phyloP scores from a whole-genome alignment of 1,140 invertebrate genomes.

The Cryptotermes secundus region DNA sequence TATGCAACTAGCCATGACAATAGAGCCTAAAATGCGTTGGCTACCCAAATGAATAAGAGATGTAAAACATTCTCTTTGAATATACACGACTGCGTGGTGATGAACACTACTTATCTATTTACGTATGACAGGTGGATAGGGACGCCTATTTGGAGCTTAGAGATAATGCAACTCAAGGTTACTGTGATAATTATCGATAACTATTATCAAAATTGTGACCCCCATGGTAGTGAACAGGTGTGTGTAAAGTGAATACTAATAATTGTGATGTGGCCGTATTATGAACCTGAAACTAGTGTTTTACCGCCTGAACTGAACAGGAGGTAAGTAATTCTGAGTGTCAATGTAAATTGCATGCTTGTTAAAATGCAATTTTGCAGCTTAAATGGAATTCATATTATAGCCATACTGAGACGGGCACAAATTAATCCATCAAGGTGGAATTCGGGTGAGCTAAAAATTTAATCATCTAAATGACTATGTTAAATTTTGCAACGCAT shows the following conservation, averaged over 20 bases:
- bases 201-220: slow-evolving; percentile 1
- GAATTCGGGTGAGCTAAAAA: too few relatives aligned
- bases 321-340: slow-evolving; percentile 56
- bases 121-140: not conserved
- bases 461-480: too few relatives aligned
- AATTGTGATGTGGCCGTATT: slow-evolving; percentile 63
- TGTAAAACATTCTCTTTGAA: not conserved
- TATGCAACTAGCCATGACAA: not conserved
- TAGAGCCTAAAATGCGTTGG: not conserved
- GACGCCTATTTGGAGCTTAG: not conserved
- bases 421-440: too few relatives aligned
- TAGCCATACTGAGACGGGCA: too few relatives aligned
- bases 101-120: not conserved
- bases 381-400: too few relatives aligned
- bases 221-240: not conserved
- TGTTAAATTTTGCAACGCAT: too few relatives aligned
- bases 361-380: too few relatives aligned
- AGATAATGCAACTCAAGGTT: not conserved
- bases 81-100: not conserved
- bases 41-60: not conserved
- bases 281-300: slow-evolving; percentile 73
- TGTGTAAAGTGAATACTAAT: not conserved
- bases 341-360: too few relatives aligned
- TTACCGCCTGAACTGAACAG: slow-evolving; percentile 77
- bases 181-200: not conserved